Conservation (phyloP, 2,113 vertebrate species). For the Pagrus major region DNA sequence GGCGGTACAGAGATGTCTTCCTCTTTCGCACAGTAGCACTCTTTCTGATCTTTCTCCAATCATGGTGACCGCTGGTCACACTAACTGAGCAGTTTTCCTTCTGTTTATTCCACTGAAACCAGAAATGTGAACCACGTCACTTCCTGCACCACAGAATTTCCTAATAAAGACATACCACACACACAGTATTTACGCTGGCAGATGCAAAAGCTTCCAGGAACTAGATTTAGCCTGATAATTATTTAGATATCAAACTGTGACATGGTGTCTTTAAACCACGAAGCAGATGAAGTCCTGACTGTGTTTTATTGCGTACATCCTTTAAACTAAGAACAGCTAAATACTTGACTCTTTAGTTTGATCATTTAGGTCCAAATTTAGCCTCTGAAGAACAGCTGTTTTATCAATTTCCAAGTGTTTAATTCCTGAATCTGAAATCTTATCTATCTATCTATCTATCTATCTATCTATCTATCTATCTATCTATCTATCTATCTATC, state of each 20-base stretch:
- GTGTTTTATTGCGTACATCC: neutral
- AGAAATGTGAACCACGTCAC: neutral
- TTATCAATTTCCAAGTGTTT: neutral
- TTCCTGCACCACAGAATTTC: neutral
- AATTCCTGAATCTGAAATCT: no score
- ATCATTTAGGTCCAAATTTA: neutral
- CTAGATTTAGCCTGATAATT: slow-evolving; percentile 5
- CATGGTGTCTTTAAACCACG: neutral
- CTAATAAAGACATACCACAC: slow-evolving; percentile 8
- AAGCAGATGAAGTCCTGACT: no score
- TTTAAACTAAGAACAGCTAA: neutral
- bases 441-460: neutral
- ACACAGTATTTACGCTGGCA: neutral
- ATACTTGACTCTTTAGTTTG: neutral
- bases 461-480: neutral
- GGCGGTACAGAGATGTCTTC: neutral
- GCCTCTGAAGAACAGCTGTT: neutral
- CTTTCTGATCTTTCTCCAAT: neutral
- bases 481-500: neutral
- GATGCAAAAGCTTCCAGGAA: slow-evolving; percentile 4
- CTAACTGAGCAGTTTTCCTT: neutral
- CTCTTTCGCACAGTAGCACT: neutral
- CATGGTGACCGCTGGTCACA: neutral
- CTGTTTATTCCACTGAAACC: slow-evolving; percentile 5
- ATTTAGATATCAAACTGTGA: slow-evolving; percentile 11